A percentile compares a stretch with the other conserved stretches of the same genome.
These are phyloP conservation scores for Pomatostomus ruficeps DNA, from an alignment of 2,113 vertebrate species.

Conservation along the genomic window DNA sequence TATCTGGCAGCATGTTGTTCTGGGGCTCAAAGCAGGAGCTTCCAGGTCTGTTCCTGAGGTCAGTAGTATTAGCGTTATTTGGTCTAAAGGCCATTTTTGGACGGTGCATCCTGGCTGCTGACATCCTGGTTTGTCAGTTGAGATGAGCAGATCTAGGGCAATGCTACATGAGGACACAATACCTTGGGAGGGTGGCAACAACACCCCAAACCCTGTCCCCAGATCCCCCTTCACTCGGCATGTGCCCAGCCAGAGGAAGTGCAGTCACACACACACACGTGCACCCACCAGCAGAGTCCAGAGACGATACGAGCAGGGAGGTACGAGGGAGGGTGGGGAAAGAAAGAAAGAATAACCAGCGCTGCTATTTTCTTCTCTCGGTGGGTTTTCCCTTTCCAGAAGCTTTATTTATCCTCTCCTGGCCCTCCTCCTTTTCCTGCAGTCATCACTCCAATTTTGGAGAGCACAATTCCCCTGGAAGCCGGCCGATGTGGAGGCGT, in stretches of 20 bases:
- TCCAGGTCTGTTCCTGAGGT: not conserved
- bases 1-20: not conserved
- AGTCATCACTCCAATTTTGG: not conserved
- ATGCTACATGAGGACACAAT: not conserved
- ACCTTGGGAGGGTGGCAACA: not conserved
- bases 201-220: not conserved
- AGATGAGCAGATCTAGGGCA: not conserved
- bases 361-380: not conserved
- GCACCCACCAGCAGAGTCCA: not conserved
- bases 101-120: not conserved
- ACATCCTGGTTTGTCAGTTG: not conserved
- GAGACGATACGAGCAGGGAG: rapidly evolving
- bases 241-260: too few relatives aligned
- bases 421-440: not conserved
- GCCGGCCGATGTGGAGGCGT: rapidly evolving
- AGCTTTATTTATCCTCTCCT: not conserved
- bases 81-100: not conserved
- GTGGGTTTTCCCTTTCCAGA: not conserved
- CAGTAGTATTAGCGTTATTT: not conserved
- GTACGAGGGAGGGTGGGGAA: not conserved
- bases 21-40: not conserved
- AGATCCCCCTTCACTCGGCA: rapidly evolving
- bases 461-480: not conserved
- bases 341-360: not conserved
- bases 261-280: rapidly evolving